A percentile compares a stretch with the other conserved stretches of the same genome.
Evolutionary conservation across 2,888 invertebrate species (phyloP).

Genomic region (Pandemis corylana): DNA sequence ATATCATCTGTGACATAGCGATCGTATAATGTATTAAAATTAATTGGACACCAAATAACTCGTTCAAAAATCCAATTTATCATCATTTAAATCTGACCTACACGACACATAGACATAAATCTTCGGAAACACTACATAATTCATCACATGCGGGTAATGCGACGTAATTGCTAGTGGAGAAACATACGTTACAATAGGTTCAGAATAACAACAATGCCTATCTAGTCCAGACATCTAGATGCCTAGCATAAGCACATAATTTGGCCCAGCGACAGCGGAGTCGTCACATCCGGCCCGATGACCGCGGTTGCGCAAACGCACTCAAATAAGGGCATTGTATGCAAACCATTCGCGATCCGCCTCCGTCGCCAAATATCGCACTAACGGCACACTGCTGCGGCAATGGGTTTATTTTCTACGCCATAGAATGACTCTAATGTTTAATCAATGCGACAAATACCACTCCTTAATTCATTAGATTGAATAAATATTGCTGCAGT

Average conservation of each 20-base stretch:
- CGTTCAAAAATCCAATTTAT: conserved; percentile 29
- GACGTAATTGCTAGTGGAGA: conserved; percentile 24
- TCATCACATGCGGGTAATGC: conserved; percentile 10
- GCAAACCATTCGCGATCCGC: conserved; percentile 69
- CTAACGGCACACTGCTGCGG: conserved; percentile 50
- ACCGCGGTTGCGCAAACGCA: conserved; percentile 75
- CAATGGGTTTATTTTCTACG: neutral
- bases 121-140: conserved; percentile 17
- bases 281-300: conserved; percentile 79
- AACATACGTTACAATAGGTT: conserved; percentile 21
- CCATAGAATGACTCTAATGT: too few relatives aligned
- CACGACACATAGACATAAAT: conserved; percentile 20
- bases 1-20: neutral
- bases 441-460: neutral
- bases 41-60: neutral
- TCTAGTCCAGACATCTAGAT: conserved; percentile 62
- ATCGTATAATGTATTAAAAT: neutral
- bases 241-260: conserved; percentile 58
- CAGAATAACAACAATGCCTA: conserved; percentile 50
- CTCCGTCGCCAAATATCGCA: conserved; percentile 67
- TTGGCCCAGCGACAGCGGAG: conserved; percentile 57
- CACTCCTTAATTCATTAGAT: neutral
- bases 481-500: neutral
- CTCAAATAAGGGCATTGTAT: conserved; percentile 79
- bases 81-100: conserved; percentile 34